These are phyloP conservation scores for Dolichallabes microphthalmus DNA, from an alignment of 2,113 vertebrate genomes.

Conservation along the genomic window DNA sequence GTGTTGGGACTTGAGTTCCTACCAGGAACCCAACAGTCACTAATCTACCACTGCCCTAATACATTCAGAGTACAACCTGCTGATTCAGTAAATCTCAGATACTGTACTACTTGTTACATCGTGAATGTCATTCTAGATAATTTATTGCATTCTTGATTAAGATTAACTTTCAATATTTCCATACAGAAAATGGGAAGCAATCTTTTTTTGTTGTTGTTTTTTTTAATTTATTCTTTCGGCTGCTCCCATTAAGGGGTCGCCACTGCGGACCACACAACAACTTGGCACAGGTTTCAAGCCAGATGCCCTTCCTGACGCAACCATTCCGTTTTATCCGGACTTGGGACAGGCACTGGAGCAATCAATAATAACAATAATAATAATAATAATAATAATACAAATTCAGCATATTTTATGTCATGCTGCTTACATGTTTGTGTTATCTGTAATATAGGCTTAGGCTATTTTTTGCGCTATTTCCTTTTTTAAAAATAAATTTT, in stretches of 20 bases:
- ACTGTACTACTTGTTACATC: background rate
- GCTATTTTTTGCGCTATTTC: background rate
- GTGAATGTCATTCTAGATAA: background rate
- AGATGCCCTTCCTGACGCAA: too few species aligned
- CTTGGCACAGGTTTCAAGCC: too few species aligned
- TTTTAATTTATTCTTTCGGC: too few species aligned
- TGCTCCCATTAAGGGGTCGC: too few species aligned
- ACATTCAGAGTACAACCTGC: background rate
- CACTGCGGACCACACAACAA: too few species aligned
- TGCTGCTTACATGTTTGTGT: background rate
- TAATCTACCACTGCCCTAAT: too few species aligned
- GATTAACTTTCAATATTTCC: background rate
- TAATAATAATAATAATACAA: background rate
- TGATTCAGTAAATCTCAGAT: background rate
- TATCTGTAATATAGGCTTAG: background rate
- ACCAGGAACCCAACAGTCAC: background rate
- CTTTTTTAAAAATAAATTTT: background rate
- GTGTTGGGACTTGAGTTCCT: background rate
- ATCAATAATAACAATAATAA: background rate
- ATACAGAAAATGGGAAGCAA: background rate
- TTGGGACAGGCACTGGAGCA: too few species aligned
- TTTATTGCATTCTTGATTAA: background rate
- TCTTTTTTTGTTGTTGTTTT: too few species aligned
- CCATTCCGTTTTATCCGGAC: too few species aligned
- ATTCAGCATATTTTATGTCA: background rate